A percentile compares a stretch with the other conserved stretches of the same genome.
Conservation (phyloP, 2,888 invertebrate species). For the Himalopsyche japonica region DNA sequence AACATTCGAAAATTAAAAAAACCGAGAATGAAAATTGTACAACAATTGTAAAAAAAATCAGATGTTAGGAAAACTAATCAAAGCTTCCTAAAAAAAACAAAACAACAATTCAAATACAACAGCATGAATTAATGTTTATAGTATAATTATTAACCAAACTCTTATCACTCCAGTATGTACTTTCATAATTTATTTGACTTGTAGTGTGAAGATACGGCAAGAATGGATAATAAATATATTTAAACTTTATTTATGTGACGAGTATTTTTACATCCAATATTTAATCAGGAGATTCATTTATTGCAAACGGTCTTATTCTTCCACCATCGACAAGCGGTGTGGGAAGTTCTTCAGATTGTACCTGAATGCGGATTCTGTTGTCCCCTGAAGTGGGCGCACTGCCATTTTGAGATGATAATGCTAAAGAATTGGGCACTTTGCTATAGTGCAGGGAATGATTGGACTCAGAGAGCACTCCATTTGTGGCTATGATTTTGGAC, state of each 20-base stretch:
- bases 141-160: not conserved
- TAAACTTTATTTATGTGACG: not conserved
- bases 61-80: no score
- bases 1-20: no score
- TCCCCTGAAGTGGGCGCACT: slow-evolving; percentile 60
- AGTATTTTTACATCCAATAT: not conserved
- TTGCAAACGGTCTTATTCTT: slow-evolving; percentile 7
- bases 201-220: not conserved
- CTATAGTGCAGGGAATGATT: slow-evolving; percentile 16
- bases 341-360: slow-evolving; percentile 69
- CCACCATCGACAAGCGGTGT: slow-evolving; percentile 63
- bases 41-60: no score
- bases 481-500: slow-evolving; percentile 43
- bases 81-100: no score
- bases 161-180: not conserved
- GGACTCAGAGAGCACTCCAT: slow-evolving; percentile 45
- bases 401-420: slow-evolving; percentile 60
- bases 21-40: no score
- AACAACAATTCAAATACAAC: no score
- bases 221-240: not conserved
- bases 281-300: not conserved
- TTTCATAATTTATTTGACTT: not conserved
- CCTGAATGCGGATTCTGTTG: slow-evolving; percentile 74
- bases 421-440: slow-evolving; percentile 52
- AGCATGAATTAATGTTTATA: not conserved